Base-by-base conservation (phyloP, 2,113 vertebrate species). In the Heteronetta atricapilla region DNA sequence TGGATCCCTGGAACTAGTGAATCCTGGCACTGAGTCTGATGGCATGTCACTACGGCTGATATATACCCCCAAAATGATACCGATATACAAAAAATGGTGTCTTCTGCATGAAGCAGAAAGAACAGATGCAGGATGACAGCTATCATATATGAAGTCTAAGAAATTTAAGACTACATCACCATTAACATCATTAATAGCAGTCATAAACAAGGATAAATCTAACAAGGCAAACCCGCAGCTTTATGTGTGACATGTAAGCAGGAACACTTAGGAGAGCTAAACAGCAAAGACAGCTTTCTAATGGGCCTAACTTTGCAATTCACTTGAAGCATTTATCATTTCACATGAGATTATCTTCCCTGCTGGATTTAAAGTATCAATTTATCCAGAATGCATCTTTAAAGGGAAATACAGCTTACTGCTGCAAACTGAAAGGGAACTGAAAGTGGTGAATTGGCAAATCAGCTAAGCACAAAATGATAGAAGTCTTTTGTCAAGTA, bases 1-100 rank as follows among this genome's bases (percentile, higher is more conserved):
- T 53, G 8, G 85, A 92, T 95, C 87, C 63, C 62, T 36, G 44
- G 36, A 91, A 28, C 59, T 94, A 82, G 92, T 66, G 74, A 78
- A 63, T 79, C 33, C 55, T 91, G 85, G 87, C 84, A 80, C 50
- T 88, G 44, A 89, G 82, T 92, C 85, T 79, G 60, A 28, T 62
- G 12, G 6, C n/a, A 8, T 78, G 46, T 82, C 67, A 44, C 88
- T 86, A 34, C 63, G 46, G 46, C 31, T 91, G 75, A 85, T 82
- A 70, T 33, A 59, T 34, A 64, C 31, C 18, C 60, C 60, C 28
- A 89, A 89, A 82, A 80, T 17, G 16, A 48, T 38, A 64, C 13
- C 25, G 25, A 85, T 63, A 63, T 50, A 62, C 29, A 66, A 76
- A 62, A 77, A 86, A 89, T 17, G 16, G 42, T 44, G 42, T 17